phyloP scores from a whole-genome alignment of 2,113 vertebrate genomes.

The Tyto alba region DNA sequence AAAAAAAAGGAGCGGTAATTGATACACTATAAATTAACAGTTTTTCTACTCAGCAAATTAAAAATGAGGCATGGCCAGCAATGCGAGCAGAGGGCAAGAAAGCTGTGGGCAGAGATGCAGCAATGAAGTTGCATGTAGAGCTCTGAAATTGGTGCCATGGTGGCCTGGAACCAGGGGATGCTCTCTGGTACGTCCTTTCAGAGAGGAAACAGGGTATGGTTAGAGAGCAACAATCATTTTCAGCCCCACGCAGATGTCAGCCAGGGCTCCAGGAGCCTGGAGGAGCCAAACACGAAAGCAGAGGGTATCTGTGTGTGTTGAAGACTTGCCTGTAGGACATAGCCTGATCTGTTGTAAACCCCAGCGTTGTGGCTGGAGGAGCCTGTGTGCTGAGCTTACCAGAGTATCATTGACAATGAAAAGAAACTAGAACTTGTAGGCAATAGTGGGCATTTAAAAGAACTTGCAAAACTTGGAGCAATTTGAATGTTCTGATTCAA shows the following conservation, averaged over 20 bases:
- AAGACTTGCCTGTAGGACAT: not conserved
- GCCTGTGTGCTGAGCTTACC: not conserved
- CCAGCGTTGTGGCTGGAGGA: fast-evolving
- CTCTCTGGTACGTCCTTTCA: not conserved
- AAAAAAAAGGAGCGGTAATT: not conserved
- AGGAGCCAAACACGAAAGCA: not conserved
- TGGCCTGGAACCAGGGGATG: not conserved
- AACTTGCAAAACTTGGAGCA: not conserved
- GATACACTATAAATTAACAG: not conserved
- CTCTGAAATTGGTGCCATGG: not conserved
- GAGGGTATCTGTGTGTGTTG: not conserved
- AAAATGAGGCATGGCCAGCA: not conserved
- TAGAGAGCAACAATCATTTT: not conserved
- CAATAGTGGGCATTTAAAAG: not conserved
- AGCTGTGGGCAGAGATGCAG: not conserved
- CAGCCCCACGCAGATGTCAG: not conserved
- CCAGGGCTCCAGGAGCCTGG: not conserved
- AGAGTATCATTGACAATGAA: fast-evolving
- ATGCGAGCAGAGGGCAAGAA: not conserved
- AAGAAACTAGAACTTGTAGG: not conserved
- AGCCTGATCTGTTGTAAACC: not conserved
- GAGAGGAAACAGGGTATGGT: not conserved
- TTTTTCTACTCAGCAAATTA: not conserved
- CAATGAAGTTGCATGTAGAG: not conserved
- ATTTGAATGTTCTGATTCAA: not conserved